Conservation (phyloP, 2,888 invertebrate species). For the Muschampia plurimacula region DNA sequence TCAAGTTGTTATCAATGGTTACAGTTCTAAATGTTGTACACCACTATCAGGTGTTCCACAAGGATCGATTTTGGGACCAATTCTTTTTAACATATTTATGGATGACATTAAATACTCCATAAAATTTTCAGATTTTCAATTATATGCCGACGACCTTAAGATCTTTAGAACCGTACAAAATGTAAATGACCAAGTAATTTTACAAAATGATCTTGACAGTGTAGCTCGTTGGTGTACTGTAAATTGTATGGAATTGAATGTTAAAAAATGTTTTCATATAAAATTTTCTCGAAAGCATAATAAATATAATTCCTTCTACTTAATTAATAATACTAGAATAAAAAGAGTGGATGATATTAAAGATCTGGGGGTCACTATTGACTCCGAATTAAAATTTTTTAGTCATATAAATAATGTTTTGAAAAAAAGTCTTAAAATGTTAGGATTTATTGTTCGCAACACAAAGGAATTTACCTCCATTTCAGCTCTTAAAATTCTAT, state of each 20-base stretch:
- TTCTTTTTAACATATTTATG: constrained; percentile 12
- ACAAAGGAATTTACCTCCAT: constrained; percentile 8
- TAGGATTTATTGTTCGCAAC: constrained; percentile 12
- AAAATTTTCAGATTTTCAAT: constrained; percentile 7
- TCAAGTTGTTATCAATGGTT: constrained; percentile 3
- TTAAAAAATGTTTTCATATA: constrained; percentile 11
- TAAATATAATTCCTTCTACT: constrained; percentile 1
- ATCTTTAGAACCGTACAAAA: constrained; percentile 7
- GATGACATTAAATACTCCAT: constrained; percentile 20
- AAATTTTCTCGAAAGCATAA: constrained; percentile 15
- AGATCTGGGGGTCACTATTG: constrained; percentile 7
- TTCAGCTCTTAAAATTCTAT: constrained; percentile 5
- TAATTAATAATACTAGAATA: neutral
- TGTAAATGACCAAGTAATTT: neutral
- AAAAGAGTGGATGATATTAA: constrained; percentile 10
- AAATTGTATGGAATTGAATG: neutral
- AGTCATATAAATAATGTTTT: constrained; percentile 3
- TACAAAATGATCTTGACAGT: constrained; percentile 12
- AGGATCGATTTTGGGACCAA: constrained; percentile 25
- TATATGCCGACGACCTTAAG: constrained; percentile 17
- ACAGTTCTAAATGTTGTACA: neutral
- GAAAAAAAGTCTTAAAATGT: constrained; percentile 19
- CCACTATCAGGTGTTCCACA: neutral
- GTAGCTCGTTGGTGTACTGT: neutral
- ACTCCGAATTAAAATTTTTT: constrained; percentile 9